Evolutionary conservation across 2,113 vertebrate species (phyloP), one percentile per base, ranked within the genome.

Genomic region (Atherinomorus stipes): DNA sequence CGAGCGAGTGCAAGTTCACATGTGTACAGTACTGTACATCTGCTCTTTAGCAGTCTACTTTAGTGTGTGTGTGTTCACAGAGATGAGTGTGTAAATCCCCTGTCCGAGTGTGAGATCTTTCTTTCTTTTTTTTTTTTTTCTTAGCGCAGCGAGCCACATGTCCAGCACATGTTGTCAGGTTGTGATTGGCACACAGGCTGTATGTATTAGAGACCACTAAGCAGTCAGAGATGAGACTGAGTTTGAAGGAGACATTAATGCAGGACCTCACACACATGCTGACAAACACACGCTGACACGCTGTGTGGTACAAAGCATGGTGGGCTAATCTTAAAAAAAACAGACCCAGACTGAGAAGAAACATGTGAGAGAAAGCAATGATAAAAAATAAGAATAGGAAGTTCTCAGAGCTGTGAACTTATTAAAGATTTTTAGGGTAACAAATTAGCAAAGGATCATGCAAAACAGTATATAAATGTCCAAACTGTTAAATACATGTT

Each of bases 151-250:
- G 25, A 68, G 56, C 81, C 89, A 90, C 78, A 88, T 90, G 86
- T 86, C 70, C 73, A 74, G 68, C 84, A 88, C 70, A 86, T 89
- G 85, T 82, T 84, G 40, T 76, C 67, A 76, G 62, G 60, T 81
- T 86, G 79, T 72, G 81, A 85, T 77, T 85, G 83, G 79, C 81
- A 85, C 74, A 75, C 22, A n/a, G 40, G 25, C 23, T 16, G 8
- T 38, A 70, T 85, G 76, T 77, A 25, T 76, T 64, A 34, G 69
- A 71, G 52, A 64, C 74, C 58, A 52, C 38, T 52, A 57, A 50
- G 61, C 77, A 63, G 62, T 44, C 26, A 62, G 63, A 58, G 60
- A 74, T 26, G 69, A 58, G 31, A 66, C 40, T n/a, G 34, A 64
- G 74, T 40, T 52, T 1, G 25, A 44, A 19, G 31, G 40, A 65